Base-by-base conservation (phyloP, 2,113 vertebrate genomes). In the Gavia stellata region DNA sequence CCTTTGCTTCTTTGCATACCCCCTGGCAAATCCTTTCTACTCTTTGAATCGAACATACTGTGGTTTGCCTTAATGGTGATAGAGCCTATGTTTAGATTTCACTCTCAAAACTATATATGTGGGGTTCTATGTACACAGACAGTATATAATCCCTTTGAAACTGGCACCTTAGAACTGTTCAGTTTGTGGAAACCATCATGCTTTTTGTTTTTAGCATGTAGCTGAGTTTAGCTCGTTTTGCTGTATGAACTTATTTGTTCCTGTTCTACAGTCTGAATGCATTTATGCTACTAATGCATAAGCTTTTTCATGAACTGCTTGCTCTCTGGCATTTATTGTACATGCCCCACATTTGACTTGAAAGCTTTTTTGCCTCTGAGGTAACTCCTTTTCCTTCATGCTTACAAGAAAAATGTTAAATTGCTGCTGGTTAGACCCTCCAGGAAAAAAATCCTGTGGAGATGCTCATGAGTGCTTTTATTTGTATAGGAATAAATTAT, bases 21-120 rank as follows among this genome's bases (percentile, higher is more conserved):
- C 36, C 29, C 12, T 42, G 66, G 62, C 31, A 36, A 92, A 83
- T 55, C 29, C 26, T 88, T 90, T 86, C 59, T 96, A 58, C 12
- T 58, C 23, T 67, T 68, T 78, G 77, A 93, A 88, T 66, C 80
- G 74, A 59, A 72, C 53, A 65, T 24, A 36, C 31, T 2, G 1
- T 28, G 59, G 72, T 87, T 97, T 95, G 86, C 92, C 88, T 73
- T 93, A 82, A 66, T 93, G 82, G 89, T 93, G 86, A 90, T 90
- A 91, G 68, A 52, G 14, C 14, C n/a, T 21, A 7, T 4, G 1
- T 47, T 72, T 52, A 55, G 33, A 15, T 72, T 83, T 79, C 24
- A 12, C 15, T 38, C 15, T 63, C 36, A 79, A 44, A 82, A 9
- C 14, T 50, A 21, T 33, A 21, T 33, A 3, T 17, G 14, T 45